Evolutionary conservation across 2,888 invertebrate genomes (phyloP).

Genomic region (Noctua janthina): DNA sequence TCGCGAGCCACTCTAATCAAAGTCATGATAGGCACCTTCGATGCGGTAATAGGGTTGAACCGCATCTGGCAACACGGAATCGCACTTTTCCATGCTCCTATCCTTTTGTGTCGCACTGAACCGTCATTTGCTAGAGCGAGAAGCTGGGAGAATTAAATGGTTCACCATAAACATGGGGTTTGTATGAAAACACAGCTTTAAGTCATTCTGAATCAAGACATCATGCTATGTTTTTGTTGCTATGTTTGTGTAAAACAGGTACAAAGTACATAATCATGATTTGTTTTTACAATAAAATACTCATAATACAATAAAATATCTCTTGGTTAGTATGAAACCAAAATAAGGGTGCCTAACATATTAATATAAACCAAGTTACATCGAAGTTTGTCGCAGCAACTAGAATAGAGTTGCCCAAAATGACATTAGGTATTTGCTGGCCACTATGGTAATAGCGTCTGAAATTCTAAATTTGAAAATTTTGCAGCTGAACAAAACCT

Average conservation of each 20-base stretch:
- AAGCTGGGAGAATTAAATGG: neutral
- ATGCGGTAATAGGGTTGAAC: neutral
- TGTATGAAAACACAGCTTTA: neutral
- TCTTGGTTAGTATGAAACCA: neutral
- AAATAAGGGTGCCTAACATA: neutral
- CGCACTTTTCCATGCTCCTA: neutral
- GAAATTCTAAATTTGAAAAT: neutral
- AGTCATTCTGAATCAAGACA: neutral
- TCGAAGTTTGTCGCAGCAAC: neutral
- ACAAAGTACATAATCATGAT: neutral
- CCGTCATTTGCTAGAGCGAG: neutral
- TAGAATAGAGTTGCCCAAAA: neutral
- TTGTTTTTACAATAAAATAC: neutral
- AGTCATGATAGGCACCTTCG: neutral
- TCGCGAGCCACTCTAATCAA: slow-evolving; percentile 6
- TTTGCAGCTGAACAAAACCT: neutral
- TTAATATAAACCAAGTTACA: neutral
- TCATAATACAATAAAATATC: neutral
- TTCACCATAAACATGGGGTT: neutral
- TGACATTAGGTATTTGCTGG: neutral
- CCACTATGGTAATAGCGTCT: neutral
- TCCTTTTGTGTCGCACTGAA: neutral
- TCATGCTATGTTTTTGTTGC: neutral
- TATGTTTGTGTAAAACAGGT: neutral
- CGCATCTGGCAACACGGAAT: neutral